Evolutionary conservation across 1,140 invertebrate genomes (phyloP).

Genomic region (Apocrypta bakeri): DNA sequence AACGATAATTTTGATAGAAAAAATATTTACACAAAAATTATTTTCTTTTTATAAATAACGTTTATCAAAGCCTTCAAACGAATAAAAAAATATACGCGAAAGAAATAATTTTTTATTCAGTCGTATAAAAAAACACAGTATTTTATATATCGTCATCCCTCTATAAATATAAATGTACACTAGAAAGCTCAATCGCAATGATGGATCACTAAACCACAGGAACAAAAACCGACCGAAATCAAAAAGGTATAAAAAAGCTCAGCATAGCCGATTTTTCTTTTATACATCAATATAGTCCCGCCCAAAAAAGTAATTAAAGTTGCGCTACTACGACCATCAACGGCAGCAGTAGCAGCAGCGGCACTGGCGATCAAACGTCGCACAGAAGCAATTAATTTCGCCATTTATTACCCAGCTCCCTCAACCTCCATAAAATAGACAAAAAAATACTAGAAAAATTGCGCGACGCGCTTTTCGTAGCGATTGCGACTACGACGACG

Average conservation of each 20-base stretch:
- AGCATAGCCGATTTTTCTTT: not conserved
- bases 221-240: not conserved
- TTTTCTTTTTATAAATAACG: too few species aligned
- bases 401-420: constrained; percentile 57
- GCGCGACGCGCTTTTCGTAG: not conserved
- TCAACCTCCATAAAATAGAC: constrained; percentile 41
- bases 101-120: too few species aligned
- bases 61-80: too few species aligned
- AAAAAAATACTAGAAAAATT: constrained; percentile 4
- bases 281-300: not conserved
- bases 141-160: too few species aligned
- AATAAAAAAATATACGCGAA: too few species aligned
- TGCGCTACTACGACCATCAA: not conserved
- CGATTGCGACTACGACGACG: constrained; percentile 25
- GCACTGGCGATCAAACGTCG: constrained; percentile 56
- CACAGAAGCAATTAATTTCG: constrained; percentile 60
- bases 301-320: constrained; percentile 33
- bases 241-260: not conserved
- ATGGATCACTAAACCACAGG: not conserved
- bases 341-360: constrained; percentile 25
- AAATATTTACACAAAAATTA: too few species aligned
- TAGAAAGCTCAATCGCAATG: not conserved
- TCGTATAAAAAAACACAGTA: too few species aligned
- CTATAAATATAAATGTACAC: not conserved
- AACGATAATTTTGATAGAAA: too few species aligned